phyloP scores from a whole-genome alignment of 2,113 vertebrate genomes.

The Brachypodius melanocephalos region DNA sequence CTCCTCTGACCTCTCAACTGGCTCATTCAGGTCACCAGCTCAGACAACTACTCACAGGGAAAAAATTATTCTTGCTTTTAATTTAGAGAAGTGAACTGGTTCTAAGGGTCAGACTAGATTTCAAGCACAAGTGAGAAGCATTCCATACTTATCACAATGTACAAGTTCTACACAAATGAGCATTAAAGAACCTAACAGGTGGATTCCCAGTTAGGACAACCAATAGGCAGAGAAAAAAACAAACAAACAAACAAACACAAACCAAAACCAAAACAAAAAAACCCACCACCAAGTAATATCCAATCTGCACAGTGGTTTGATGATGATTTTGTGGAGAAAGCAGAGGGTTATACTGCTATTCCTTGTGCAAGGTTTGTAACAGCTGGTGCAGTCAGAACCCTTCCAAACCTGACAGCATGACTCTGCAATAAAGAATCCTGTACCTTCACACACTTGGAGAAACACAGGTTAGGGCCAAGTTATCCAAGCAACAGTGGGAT shows the following conservation, averaged over 20 bases:
- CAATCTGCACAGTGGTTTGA: not conserved
- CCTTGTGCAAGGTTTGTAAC: not conserved
- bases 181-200: not conserved
- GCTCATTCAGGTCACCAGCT: not conserved
- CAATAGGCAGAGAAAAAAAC: not conserved
- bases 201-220: not conserved
- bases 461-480: not conserved
- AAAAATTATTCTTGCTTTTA: not conserved
- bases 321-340: not conserved
- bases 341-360: not conserved
- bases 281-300: not conserved
- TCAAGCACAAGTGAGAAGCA: not conserved
- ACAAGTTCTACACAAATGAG: not conserved
- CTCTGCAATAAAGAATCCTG: not conserved
- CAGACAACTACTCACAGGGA: not conserved
- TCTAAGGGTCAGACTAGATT: not conserved
- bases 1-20: not conserved
- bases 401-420: not conserved
- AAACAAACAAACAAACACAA: no score
- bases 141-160: rapidly evolving
- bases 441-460: not conserved
- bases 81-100: not conserved
- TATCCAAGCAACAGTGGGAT: not conserved
- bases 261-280: no score
- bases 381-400: not conserved